phyloP scores from a whole-genome alignment of 2,797 vertebrate genomes.

The Cynopterus sphinx region DNA sequence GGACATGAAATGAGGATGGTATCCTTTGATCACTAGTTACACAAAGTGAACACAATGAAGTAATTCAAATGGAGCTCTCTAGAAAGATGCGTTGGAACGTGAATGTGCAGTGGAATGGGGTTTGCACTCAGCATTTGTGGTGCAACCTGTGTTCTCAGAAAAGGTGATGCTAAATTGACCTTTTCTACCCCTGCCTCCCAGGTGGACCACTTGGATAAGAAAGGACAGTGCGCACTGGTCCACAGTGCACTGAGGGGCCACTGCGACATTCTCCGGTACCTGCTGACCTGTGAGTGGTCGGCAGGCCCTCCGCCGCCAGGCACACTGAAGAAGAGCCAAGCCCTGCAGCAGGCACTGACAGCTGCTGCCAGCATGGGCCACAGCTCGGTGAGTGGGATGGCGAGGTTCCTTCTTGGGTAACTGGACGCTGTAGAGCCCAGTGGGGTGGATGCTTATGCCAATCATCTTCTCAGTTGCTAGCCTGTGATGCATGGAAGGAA shows the following conservation, averaged over 20 bases:
- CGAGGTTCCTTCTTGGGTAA: neutral
- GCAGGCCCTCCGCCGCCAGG: slow-evolving; percentile 86
- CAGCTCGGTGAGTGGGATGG: slow-evolving; percentile 86
- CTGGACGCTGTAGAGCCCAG: neutral
- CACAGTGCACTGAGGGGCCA: slow-evolving; percentile 96
- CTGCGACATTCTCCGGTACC: slow-evolving; percentile 90
- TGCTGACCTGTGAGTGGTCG: slow-evolving; percentile 91
- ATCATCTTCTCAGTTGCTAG: neutral
- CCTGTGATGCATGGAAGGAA: neutral
- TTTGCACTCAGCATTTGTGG: neutral
- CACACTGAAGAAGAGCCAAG: slow-evolving; percentile 89
- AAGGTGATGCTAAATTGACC: neutral
- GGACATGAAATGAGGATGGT: neutral
- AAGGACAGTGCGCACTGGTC: slow-evolving; percentile 95
- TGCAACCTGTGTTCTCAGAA: neutral
- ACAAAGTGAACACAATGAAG: neutral
- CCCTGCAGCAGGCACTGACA: slow-evolving; percentile 94
- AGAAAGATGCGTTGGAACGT: neutral
- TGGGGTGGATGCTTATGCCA: neutral
- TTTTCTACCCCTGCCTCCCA: slow-evolving; percentile 72
- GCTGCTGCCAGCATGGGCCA: slow-evolving; percentile 98
- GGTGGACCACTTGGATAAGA: slow-evolving; percentile 95
- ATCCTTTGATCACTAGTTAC: neutral
- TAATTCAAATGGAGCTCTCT: neutral
- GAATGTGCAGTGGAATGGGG: neutral